These are phyloP conservation scores for Tetranychus urticae DNA, from an alignment of 1,140 invertebrate genomes.

Conservation along the genomic window DNA sequence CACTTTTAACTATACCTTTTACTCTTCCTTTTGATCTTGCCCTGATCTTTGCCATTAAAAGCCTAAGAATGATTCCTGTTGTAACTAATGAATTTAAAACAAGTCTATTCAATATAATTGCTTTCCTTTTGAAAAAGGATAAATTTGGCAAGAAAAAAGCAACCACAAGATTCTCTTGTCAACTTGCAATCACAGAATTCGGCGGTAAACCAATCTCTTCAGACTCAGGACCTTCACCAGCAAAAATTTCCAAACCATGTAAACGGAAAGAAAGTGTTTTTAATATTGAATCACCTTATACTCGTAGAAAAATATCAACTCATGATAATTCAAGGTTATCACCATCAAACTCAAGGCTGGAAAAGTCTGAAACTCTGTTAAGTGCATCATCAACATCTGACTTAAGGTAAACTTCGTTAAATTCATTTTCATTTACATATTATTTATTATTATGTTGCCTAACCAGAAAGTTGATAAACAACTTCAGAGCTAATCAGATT, in stretches of 20 bases:
- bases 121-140: background rate
- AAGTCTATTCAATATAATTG: conserved; percentile 3
- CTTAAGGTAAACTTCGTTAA: too few species aligned
- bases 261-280: too few species aligned
- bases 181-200: conserved; percentile 42
- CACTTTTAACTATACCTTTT: conserved; percentile 53
- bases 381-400: too few species aligned
- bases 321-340: background rate
- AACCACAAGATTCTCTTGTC: conserved; percentile 23
- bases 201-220: conserved; percentile 11
- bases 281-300: background rate
- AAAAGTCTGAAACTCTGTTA: too few species aligned
- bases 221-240: background rate
- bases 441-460: too few species aligned
- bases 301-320: background rate
- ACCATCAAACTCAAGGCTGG: background rate
- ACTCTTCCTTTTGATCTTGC: conserved; percentile 59
- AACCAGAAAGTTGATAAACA: too few species aligned
- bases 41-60: conserved; percentile 12
- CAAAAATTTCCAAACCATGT: background rate
- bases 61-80: conserved; percentile 3
- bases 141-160: too few species aligned
- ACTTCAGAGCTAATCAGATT: too few species aligned
- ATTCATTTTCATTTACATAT: too few species aligned
- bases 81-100: conserved; percentile 3